phyloP scores from a whole-genome alignment of 2,113 vertebrate species.

The Perca schrenkii region DNA sequence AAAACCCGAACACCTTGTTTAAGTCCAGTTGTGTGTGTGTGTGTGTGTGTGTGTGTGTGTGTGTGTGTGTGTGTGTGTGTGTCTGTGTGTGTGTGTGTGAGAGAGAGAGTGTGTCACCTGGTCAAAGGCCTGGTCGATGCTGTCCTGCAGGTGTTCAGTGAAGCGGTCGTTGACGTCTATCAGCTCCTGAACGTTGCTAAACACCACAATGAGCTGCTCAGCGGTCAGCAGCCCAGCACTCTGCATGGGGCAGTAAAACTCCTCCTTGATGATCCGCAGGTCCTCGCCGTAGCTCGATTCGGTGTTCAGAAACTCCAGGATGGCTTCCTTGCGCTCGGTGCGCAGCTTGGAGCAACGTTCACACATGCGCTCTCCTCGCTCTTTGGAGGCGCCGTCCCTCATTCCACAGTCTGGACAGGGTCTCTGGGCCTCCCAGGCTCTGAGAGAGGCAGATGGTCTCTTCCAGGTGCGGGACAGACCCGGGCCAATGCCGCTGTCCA shows the following conservation, averaged over 20 bases:
- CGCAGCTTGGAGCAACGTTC: conserved; percentile 89
- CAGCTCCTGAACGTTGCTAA: conserved; percentile 92
- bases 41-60: too few species aligned
- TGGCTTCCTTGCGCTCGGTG: conserved; percentile 91
- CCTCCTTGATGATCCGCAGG: conserved; percentile 91
- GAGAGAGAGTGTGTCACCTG: conserved; percentile 80
- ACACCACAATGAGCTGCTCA: conserved; percentile 90
- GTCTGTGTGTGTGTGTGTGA: too few species aligned
- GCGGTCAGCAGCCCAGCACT: conserved; percentile 87
- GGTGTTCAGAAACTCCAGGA: conserved; percentile 93
- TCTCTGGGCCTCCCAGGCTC: conserved; percentile 88
- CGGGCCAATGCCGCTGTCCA: conserved; percentile 90
- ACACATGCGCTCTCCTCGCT: conserved; percentile 86
- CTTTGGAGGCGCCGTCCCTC: conserved; percentile 80
- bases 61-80: too few species aligned
- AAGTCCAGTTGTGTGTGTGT: too few species aligned
- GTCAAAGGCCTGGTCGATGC: conserved; percentile 90
- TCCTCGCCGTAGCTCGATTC: conserved; percentile 92
- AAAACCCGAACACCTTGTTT: background rate
- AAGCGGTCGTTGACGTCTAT: conserved; percentile 92
- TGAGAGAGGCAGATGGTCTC: conserved; percentile 83
- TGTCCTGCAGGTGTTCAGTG: conserved; percentile 90
- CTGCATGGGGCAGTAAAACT: conserved; percentile 93
- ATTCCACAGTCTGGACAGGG: conserved; percentile 91
- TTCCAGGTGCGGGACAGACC: conserved; percentile 88